These are phyloP conservation scores for Ramphastos sulfuratus DNA, from an alignment of 2,113 vertebrate genomes.

Conservation along the genomic window DNA sequence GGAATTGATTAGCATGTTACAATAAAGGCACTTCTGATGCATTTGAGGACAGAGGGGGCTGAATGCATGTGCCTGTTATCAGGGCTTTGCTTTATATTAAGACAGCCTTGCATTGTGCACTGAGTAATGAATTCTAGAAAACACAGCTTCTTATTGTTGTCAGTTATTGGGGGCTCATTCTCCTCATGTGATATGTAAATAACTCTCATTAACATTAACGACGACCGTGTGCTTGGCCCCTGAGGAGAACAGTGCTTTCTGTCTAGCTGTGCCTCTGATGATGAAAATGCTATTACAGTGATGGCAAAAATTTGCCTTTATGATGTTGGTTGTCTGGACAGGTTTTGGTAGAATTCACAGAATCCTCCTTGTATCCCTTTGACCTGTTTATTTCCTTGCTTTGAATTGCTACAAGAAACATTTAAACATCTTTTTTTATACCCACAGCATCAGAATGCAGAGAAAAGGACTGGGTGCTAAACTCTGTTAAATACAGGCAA, in stretches of 20 bases:
- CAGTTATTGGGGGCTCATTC: slow-evolving; percentile 53
- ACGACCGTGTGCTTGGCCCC: neutral
- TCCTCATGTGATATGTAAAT: slow-evolving; percentile 53
- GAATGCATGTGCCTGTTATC: slow-evolving; percentile 35
- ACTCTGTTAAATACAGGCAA: neutral
- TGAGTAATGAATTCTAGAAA: slow-evolving; percentile 60
- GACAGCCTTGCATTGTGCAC: slow-evolving; percentile 53
- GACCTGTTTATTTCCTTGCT: neutral
- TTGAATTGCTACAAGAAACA: neutral
- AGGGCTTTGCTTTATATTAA: slow-evolving; percentile 49
- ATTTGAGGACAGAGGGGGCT: slow-evolving; percentile 24
- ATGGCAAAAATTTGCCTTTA: neutral
- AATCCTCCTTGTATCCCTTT: neutral
- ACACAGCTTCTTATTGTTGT: slow-evolving; percentile 65
- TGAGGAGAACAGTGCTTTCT: slow-evolving; percentile 41
- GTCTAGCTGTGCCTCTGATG: neutral
- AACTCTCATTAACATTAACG: slow-evolving; percentile 52
- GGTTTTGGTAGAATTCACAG: neutral
- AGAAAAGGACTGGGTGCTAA: neutral
- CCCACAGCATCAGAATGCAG: neutral
- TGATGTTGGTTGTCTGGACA: neutral
- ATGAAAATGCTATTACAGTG: neutral
- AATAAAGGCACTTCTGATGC: slow-evolving; percentile 54
- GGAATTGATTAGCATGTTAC: slow-evolving; percentile 23
- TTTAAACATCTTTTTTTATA: neutral